Base-by-base conservation (phyloP, 2,797 vertebrate species). In the Rousettus madagascariensis region DNA sequence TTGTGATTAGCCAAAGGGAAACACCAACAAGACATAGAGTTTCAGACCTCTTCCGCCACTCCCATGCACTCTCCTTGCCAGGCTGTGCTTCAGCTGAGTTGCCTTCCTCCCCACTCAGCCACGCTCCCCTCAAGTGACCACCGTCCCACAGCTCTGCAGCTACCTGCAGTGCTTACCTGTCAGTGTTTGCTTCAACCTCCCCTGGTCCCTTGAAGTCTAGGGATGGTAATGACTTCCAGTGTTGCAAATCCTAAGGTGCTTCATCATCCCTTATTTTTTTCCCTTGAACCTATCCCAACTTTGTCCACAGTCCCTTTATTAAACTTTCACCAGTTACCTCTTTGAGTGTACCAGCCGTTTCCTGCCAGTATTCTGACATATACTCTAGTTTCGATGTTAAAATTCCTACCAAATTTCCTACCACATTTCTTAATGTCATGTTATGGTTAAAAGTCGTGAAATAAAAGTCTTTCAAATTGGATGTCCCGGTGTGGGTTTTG, bases 401-500 rank as follows among this genome's bases (percentile, higher is more conserved):
- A 86, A 90, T 92, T 95, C 33, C 65, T 80, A 65, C 38, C 20
- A 66, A 86, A 55, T 95, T 63, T 93, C 53, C 65, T 84, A 77
- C 33, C 30, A 72, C 77, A 55, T 94, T 51, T 82, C 59, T 72
- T 83, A 84, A 20, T 72, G 46, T 57, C 11, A 68, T 77, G 11
- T 16, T 68, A 49, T 7, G 59, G 15, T 91, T 88, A n/a, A 74
- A 83, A 83, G 36, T 53, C 71, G 16, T 63, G 49, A 53, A 61
- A 28, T 13, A 1, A 68, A 92, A 61, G 12, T 55, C 41, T 93
- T 91, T 83, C 65, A 74, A 86, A 89, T 59, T 63, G 82, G 74
- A 26, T 59, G 38, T n/a, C n/a, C n/a, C 95, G 7, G 36, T 95
- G 77, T 84, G 69, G 36, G 36, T 49, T 57, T 59, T 75, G 19